A percentile compares a stretch with the other conserved stretches of the same genome.
Conservation (phyloP, 2,797 vertebrate species). For the Nyctalus aviator region DNA sequence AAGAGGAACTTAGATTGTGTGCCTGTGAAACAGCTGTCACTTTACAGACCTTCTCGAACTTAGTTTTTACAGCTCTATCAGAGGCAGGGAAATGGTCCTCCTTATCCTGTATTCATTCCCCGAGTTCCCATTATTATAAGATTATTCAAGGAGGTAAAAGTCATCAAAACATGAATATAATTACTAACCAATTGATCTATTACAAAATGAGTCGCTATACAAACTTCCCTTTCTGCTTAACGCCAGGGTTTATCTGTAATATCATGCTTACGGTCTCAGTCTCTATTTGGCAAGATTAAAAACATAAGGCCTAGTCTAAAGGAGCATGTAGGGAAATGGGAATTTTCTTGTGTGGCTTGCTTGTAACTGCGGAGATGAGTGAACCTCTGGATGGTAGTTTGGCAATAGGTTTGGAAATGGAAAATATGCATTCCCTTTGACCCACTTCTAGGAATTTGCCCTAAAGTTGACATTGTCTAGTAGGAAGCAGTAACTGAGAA, state of each 20-base stretch:
- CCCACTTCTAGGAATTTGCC: conserved; percentile 14
- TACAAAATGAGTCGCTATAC: neutral
- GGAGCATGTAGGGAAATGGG: neutral
- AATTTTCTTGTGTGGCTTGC: neutral
- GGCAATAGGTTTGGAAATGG: neutral
- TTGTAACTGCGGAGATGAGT: neutral
- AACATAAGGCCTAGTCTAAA: neutral
- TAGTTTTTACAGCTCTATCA: neutral
- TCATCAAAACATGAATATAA: conserved; percentile 40
- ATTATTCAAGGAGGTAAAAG: neutral
- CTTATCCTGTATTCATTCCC: neutral
- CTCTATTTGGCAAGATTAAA: neutral
- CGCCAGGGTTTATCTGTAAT: neutral
- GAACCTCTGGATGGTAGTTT: neutral
- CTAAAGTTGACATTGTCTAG: neutral
- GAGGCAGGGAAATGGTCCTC: neutral
- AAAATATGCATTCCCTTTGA: conserved; percentile 6
- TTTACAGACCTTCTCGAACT: neutral
- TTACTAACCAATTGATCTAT: neutral
- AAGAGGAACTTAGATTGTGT: neutral
- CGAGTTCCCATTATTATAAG: neutral
- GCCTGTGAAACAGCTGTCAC: neutral
- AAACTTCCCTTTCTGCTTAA: neutral
- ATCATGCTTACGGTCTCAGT: neutral
- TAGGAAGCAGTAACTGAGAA: neutral